phyloP scores from a whole-genome alignment of 1,140 invertebrate species.

The Bombus confusus region DNA sequence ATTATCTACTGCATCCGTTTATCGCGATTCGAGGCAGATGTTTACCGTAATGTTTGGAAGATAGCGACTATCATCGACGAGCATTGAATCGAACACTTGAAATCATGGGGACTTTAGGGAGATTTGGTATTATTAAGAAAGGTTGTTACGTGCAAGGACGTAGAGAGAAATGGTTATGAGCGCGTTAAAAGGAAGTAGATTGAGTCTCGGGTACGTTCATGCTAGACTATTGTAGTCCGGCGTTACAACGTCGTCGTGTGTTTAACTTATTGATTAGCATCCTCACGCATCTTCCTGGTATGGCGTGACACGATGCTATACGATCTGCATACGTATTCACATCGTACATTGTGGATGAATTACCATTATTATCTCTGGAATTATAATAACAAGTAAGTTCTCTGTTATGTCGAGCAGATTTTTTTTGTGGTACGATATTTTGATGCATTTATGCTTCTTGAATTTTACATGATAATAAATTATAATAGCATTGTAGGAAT shows the following conservation, averaged over 20 bases:
- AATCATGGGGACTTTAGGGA: background rate
- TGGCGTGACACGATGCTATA: background rate
- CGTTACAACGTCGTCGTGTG: background rate
- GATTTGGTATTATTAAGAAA: background rate
- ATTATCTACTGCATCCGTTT: background rate
- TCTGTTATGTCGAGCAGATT: background rate
- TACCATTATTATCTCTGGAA: background rate
- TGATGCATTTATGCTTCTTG: background rate
- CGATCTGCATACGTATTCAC: background rate
- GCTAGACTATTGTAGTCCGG: background rate
- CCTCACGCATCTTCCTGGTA: constrained; percentile 16
- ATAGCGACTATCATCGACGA: background rate
- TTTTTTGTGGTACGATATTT: background rate
- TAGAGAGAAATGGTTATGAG: background rate
- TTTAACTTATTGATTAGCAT: constrained; percentile 29
- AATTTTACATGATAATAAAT: too few species aligned
- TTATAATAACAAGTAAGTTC: too few species aligned
- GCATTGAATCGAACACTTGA: background rate
- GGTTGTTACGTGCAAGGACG: too few species aligned
- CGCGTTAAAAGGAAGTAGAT: background rate
- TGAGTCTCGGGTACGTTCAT: background rate
- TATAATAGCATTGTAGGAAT: background rate
- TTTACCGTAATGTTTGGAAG: background rate
- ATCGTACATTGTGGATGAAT: background rate
- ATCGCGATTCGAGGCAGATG: background rate